Evolutionary conservation across 2,113 vertebrate species (phyloP), one percentile per base, ranked within the genome.

Genomic region (Excalfactoria chinensis): DNA sequence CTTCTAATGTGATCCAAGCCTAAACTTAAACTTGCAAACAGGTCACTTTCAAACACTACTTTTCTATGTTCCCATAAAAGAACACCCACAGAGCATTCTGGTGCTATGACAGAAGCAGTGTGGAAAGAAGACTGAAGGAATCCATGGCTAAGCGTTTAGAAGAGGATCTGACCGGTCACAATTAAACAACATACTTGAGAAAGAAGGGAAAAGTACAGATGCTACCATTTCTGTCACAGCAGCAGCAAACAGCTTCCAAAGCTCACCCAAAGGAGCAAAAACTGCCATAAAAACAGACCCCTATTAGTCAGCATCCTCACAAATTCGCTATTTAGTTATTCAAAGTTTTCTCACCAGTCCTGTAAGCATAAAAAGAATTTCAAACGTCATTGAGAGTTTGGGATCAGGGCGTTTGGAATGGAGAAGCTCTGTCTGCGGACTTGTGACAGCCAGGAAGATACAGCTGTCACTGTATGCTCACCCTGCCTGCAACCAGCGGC

Each of bases 281-380:
- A 30, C 5, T 13, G 20, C 7, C 74, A 19, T 23, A 82, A 72
- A 18, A 18, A 55, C 7, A 15, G 48, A 34, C 3, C 2, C 7
- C 19, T 12, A 20, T 14, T n/a, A 30, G 34, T 2, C 13, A 70
- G 22, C 5, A 34, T 9, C 32, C 53, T 80, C 26, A 51, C 5
- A 46, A 46, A 25, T 6, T 26, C 9, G 5, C 14, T 21, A 53
- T 28, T 28, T 9, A 7, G 23, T 58, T 25, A 43, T 0, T 13
- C 0, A 2, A 89, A 43, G 25, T 68, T 30, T 11, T 4, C 8
- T 48, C 2, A 0, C 25, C 64, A 20, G 41, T 83, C 41, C 22
- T 2, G 13, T 7, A 34, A 8, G 17, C 69, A 34, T 1, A 4
- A 77, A 70, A 30, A 7, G 4, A 62, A 68, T 12, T 60, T 70